Conservation (phyloP, 2,797 vertebrate genomes). For the Esox lucius region DNA sequence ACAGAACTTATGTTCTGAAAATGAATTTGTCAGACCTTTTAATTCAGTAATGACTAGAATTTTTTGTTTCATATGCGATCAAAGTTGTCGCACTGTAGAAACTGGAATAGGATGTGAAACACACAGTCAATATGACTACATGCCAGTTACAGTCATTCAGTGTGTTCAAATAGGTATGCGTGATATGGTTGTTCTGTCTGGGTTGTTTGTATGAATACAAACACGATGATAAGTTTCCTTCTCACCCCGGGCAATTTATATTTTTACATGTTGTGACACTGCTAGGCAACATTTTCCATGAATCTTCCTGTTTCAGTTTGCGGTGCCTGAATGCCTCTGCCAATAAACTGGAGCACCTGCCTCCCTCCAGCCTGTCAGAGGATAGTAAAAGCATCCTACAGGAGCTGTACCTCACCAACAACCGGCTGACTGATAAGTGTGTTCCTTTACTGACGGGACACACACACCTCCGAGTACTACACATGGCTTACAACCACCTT, state of each 20-base stretch:
- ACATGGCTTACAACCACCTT: slow-evolving; percentile 95
- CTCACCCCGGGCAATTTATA: background rate
- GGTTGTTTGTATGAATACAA: background rate
- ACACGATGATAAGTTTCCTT: background rate
- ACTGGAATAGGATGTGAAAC: background rate
- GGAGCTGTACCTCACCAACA: slow-evolving; percentile 95
- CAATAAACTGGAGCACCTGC: slow-evolving; percentile 93
- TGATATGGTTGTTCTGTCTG: background rate
- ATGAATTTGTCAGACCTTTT: too few relatives aligned
- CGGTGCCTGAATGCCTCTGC: slow-evolving; percentile 92
- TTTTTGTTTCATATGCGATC: too few relatives aligned
- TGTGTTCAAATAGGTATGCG: background rate
- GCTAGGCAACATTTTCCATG: background rate
- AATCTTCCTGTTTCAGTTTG: slow-evolving; percentile 73
- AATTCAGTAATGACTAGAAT: too few relatives aligned
- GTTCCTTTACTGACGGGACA: slow-evolving; percentile 92
- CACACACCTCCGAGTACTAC: slow-evolving; percentile 87
- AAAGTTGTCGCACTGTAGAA: too few relatives aligned
- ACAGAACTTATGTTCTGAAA: too few relatives aligned
- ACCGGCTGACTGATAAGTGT: slow-evolving; percentile 94
- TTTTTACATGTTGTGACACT: background rate
- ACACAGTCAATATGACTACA: background rate
- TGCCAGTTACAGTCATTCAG: background rate
- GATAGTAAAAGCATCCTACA: slow-evolving; percentile 91
- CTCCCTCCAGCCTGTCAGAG: slow-evolving; percentile 89